These are phyloP conservation scores for Notodonta ziczac DNA, from an alignment of 2,888 invertebrate species.

Conservation along the genomic window DNA sequence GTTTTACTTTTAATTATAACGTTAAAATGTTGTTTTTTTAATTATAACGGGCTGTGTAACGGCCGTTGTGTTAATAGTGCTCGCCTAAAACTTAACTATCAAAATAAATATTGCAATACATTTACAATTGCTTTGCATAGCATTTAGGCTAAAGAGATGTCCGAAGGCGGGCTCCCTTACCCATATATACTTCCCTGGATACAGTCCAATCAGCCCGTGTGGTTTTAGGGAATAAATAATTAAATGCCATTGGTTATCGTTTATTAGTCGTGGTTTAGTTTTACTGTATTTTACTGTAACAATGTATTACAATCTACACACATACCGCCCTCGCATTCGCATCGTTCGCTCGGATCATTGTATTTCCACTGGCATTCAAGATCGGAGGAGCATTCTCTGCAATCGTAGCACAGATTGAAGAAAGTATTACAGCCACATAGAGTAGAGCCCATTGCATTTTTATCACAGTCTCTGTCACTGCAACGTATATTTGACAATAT, in stretches of 20 bases:
- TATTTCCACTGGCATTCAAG: background rate
- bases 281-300: background rate
- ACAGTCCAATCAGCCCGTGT: too few relatives aligned
- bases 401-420: background rate
- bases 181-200: too few relatives aligned
- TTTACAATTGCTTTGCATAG: too few relatives aligned
- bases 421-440: background rate
- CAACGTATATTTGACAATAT: background rate
- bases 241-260: too few relatives aligned
- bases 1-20: conserved; percentile 7
- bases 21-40: too few relatives aligned
- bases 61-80: too few relatives aligned
- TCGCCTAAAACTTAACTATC: too few relatives aligned
- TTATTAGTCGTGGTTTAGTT: background rate
- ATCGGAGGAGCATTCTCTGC: conserved; percentile 1
- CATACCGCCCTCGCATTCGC: background rate
- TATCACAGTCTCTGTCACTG: background rate
- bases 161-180: too few relatives aligned
- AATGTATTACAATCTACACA: background rate
- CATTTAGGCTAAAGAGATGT: too few relatives aligned
- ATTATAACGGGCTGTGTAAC: too few relatives aligned
- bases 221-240: too few relatives aligned
- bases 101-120: too few relatives aligned
- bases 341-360: background rate
- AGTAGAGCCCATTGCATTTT: background rate